Conservation (phyloP, 2,113 vertebrate genomes). For the Poicephalus gulielmi region DNA sequence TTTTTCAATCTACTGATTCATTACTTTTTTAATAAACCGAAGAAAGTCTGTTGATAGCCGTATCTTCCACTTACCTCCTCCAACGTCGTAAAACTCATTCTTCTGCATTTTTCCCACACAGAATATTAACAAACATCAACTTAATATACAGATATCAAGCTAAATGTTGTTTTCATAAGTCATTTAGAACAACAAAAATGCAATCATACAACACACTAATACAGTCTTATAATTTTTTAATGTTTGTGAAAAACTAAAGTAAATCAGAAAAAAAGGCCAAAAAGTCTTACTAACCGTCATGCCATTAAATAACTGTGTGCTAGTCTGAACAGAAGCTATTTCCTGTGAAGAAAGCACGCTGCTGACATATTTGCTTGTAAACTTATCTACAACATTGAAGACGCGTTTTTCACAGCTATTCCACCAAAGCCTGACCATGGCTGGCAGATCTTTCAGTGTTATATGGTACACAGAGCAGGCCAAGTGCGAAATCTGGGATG, state of each 20-base stretch:
- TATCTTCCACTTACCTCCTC: not conserved
- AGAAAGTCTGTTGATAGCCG: not conserved
- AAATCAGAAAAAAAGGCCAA: not conserved
- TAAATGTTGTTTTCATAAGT: not conserved
- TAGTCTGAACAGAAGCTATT: slow-evolving; percentile 91
- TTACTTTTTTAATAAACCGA: not conserved
- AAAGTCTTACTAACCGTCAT: slow-evolving; percentile 88
- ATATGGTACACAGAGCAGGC: slow-evolving; percentile 93
- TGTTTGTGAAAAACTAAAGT: not conserved
- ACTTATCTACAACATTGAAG: slow-evolving; percentile 89
- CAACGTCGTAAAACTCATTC: not conserved
- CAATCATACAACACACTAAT: not conserved
- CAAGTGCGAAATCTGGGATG: slow-evolving; percentile 89
- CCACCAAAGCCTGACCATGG: slow-evolving; percentile 98
- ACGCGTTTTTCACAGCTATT: slow-evolving; percentile 96
- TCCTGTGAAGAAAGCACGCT: slow-evolving; percentile 91
- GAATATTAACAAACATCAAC: not conserved
- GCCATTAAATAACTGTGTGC: slow-evolving; percentile 90
- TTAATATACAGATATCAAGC: not conserved
- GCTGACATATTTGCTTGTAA: slow-evolving; percentile 93
- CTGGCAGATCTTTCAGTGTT: slow-evolving; percentile 91
- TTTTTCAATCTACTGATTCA: not conserved
- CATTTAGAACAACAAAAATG: not conserved
- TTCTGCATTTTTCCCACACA: not conserved
- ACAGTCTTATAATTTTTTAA: not conserved